A percentile compares a stretch with the other conserved stretches of the same genome.
phyloP scores from a whole-genome alignment of 2,113 vertebrate species.

The Thamnophis sirtalis region DNA sequence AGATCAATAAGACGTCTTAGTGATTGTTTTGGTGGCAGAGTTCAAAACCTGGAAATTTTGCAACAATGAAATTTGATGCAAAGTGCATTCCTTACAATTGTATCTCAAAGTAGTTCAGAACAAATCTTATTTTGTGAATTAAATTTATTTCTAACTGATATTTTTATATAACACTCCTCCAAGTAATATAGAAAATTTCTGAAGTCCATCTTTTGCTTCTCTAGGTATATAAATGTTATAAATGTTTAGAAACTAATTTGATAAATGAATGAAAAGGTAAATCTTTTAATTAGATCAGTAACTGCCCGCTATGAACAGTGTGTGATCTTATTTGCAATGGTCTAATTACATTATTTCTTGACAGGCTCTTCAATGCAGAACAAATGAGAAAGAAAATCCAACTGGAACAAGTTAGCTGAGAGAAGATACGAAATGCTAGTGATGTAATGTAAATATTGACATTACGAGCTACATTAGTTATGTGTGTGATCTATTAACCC shows the following conservation, averaged over 20 bases:
- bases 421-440: not conserved
- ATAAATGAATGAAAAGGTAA: not conserved
- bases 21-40: not conserved
- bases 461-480: not conserved
- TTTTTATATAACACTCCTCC: not conserved
- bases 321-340: not conserved
- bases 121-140: not conserved
- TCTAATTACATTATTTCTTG: conserved; percentile 22
- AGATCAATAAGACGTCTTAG: not conserved
- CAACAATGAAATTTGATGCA: not conserved
- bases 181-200: not conserved
- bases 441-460: not conserved
- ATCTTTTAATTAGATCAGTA: conserved; percentile 15
- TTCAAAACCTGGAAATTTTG: not conserved
- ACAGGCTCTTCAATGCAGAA: not conserved
- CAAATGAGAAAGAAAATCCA: conserved; percentile 13
- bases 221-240: not conserved
- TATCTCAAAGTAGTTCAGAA: not conserved
- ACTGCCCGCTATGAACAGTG: conserved; percentile 23
- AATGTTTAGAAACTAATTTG: not conserved
- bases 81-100: not conserved
- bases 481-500: not conserved
- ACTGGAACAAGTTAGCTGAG: conserved; percentile 19
- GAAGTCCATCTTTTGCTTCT: not conserved
- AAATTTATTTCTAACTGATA: not conserved